Evolutionary conservation across 2,113 vertebrate genomes (phyloP), one percentile per base, ranked within the genome.

Genomic region (Athene noctua): DNA sequence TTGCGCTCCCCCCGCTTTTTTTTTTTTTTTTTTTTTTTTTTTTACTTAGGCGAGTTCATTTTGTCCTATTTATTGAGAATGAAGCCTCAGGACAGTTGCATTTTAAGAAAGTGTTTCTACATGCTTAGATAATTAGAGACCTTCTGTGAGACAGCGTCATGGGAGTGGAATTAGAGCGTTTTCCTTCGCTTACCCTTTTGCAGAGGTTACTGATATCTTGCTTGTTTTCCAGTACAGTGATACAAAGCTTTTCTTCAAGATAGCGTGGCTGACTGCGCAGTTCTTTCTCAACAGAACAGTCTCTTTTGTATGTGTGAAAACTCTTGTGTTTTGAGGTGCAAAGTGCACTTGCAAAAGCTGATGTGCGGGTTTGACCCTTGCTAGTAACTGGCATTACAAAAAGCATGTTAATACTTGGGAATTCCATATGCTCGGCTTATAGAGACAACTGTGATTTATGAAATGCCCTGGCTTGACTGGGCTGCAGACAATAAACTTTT

Each of bases 111-210:
- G 65, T 13, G n/a, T 89, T 97, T 94, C 86, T 95, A 71, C 91
- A 52, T 46, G 80, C 86, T 94, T 63, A 42, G 81, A 82, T 94
- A 96, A 98, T 96, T 96, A 95, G 29, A 95, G 91, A 89, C 62
- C 75, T 96, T 96, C 27, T 87, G 77, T 62, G 73, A 85, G 70
- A 49, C 47, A 59, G 59, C 91, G 78, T 52, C 91, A 26, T 5
- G 52, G 65, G 27, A 84, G 57, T 72, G 80, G 68, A 89, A 77
- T 86, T 36, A 8, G 3, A 23, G 80, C 1, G 6, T 55, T 84
- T 71, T 42, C 82, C 83, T 84, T 79, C 59, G 25, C 7, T 82
- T 51, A 49, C 66, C 59, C 73, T 70, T 65, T 62, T 55, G 51
- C 79, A 62, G 81, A 73, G 42, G 47, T 89, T 34, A n/a, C 9